A percentile compares a stretch with the other conserved stretches of the same genome.
These are phyloP conservation scores for Pseudonaja textilis DNA, from an alignment of 2,113 vertebrate species.

Conservation along the genomic window DNA sequence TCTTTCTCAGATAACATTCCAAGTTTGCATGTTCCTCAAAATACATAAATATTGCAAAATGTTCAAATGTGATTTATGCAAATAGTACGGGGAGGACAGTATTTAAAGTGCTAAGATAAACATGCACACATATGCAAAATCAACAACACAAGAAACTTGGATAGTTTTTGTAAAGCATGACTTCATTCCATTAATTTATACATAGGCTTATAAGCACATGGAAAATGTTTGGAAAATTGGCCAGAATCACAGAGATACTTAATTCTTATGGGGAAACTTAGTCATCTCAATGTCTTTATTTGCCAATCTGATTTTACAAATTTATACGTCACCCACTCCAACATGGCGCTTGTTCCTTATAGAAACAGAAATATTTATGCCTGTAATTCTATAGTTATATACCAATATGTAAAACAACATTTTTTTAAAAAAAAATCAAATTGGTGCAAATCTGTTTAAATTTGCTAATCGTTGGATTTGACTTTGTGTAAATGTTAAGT, in stretches of 20 bases:
- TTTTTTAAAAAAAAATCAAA: not conserved
- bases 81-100: not conserved
- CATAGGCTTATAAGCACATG: not conserved
- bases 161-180: not conserved
- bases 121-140: not conserved
- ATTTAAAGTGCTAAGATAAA: not conserved
- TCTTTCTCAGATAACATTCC: constrained; percentile 13
- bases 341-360: not conserved
- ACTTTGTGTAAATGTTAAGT: not conserved
- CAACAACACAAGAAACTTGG: not conserved
- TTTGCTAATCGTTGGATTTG: not conserved
- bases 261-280: not conserved
- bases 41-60: not conserved
- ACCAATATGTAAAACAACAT: not conserved
- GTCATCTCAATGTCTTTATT: not conserved
- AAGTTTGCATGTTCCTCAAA: not conserved
- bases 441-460: not conserved
- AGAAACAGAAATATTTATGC: not conserved
- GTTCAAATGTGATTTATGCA: not conserved
- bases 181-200: not conserved
- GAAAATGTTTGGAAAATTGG: not conserved
- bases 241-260: not conserved
- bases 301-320: not conserved
- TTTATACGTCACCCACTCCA: not conserved
- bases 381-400: not conserved